Evolutionary conservation across 2,797 vertebrate genomes (phyloP).

Genomic region (Pangasius djambal): DNA sequence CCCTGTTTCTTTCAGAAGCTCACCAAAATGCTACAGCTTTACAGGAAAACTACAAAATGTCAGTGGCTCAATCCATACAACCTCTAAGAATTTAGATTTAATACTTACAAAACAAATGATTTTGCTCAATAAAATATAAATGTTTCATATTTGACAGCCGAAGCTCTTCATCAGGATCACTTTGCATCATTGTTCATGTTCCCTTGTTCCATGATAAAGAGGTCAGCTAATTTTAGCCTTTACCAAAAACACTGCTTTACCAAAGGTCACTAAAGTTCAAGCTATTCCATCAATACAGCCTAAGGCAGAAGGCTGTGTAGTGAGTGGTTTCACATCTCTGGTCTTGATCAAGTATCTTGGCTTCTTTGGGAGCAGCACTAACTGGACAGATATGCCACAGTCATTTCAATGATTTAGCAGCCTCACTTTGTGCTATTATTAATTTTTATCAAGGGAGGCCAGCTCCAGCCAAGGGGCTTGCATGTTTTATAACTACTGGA

Average conservation of each 20-base stretch:
- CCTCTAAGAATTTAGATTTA: background rate
- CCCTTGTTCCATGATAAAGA: background rate
- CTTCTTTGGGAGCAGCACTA: conserved; percentile 57
- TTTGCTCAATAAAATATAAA: background rate
- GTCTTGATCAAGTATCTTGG: conserved; percentile 68
- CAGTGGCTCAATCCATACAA: background rate
- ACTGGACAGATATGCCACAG: conserved; percentile 64
- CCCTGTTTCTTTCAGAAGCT: background rate
- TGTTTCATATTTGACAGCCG: background rate
- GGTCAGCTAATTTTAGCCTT: background rate
- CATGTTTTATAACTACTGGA: conserved; percentile 78
- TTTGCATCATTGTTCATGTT: background rate
- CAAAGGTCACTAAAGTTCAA: conserved; percentile 52
- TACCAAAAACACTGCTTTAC: background rate
- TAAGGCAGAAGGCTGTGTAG: conserved; percentile 20
- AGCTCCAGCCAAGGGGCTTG: conserved; percentile 70
- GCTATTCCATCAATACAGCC: conserved; percentile 45
- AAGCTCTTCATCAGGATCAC: background rate
- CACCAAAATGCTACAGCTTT: background rate
- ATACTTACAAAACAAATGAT: background rate
- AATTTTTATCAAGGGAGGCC: conserved; percentile 72
- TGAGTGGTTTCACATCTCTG: conserved; percentile 59
- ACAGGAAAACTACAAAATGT: background rate
- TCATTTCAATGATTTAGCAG: conserved; percentile 77
- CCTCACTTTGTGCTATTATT: conserved; percentile 79